These are phyloP conservation scores for Scaptodrosophila lebanonensis DNA, from an alignment of 1,140 invertebrate species.

Conservation along the genomic window DNA sequence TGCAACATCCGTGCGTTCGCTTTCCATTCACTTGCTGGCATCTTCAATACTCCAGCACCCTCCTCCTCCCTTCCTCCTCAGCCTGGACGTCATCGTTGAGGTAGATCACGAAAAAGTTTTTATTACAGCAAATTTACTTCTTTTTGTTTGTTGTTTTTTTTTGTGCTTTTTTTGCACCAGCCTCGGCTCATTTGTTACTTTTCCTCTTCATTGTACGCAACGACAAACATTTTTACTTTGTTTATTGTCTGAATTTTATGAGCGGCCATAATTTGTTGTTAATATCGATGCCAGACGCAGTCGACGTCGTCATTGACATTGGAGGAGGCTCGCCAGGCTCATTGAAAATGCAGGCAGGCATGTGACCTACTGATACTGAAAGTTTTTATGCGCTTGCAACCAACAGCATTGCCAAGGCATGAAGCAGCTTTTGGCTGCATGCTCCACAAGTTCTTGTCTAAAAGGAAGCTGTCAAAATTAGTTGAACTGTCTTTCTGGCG, in stretches of 20 bases:
- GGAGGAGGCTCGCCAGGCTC: slow-evolving; percentile 44
- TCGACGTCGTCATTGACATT: slow-evolving; percentile 4
- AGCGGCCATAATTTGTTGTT: slow-evolving; percentile 72
- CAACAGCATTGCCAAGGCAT: too few relatives aligned
- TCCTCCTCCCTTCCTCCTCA: slow-evolving; percentile 33
- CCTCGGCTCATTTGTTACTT: slow-evolving; percentile 55
- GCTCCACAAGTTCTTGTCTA: too few relatives aligned
- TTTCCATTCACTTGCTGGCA: slow-evolving; percentile 51
- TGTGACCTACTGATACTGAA: slow-evolving; percentile 73
- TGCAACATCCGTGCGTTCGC: slow-evolving; percentile 25
- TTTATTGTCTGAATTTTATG: slow-evolving; percentile 73
- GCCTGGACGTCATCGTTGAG: slow-evolving; percentile 33
- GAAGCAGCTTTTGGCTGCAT: too few relatives aligned
- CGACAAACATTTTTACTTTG: slow-evolving; percentile 25
- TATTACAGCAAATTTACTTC: slow-evolving; percentile 62
- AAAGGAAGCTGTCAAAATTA: too few relatives aligned
- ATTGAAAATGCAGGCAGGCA: slow-evolving; percentile 74
- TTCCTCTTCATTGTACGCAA: slow-evolving; percentile 13
- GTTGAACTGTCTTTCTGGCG: too few relatives aligned
- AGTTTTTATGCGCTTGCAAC: slow-evolving; percentile 64
- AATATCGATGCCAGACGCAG: slow-evolving; percentile 49
- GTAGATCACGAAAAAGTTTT: slow-evolving; percentile 73
- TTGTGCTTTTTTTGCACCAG: slow-evolving; percentile 11
- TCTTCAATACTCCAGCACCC: too few relatives aligned
- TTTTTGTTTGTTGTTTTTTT: background rate